Percentiles rank a stretch among this genome's conserved stretches.
Conservation (phyloP, 2,797 vertebrate species). For the Hybognathus amarus region DNA sequence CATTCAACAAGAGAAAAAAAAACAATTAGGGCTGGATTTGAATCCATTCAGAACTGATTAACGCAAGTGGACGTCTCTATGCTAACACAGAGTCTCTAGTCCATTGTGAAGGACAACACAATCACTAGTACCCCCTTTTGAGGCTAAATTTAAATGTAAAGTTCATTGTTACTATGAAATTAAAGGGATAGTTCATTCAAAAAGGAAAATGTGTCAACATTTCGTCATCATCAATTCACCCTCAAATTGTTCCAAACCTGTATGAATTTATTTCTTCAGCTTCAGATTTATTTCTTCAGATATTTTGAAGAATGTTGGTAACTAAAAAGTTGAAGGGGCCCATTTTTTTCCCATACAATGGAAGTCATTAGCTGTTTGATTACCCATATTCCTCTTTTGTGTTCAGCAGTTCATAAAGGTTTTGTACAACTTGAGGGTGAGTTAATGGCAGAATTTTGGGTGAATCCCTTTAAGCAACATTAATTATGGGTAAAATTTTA, state of each 20-base stretch:
- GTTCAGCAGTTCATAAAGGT: neutral
- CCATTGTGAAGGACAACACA: neutral
- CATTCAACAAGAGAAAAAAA: neutral
- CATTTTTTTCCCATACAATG: neutral
- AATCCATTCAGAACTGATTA: slow-evolving; percentile 1
- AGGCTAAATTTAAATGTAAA: neutral
- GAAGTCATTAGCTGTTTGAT: neutral
- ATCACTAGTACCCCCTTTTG: neutral
- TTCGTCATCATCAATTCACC: neutral
- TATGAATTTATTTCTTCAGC: neutral
- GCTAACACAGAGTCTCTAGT: neutral
- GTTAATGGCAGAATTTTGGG: neutral
- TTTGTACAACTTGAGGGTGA: neutral
- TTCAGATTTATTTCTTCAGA: neutral
- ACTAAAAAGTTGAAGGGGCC: neutral
- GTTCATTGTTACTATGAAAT: neutral
- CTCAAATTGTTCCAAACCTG: neutral
- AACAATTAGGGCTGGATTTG: neutral
- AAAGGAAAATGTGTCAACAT: neutral
- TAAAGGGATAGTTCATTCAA: neutral
- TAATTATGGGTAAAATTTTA: neutral
- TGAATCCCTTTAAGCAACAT: neutral
- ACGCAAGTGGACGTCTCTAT: neutral
- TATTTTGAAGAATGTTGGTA: neutral
- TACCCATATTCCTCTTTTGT: neutral